A percentile compares a stretch with the other conserved stretches of the same genome.
Evolutionary conservation across 2,113 vertebrate genomes (phyloP).

Genomic region (Rhea pennata): DNA sequence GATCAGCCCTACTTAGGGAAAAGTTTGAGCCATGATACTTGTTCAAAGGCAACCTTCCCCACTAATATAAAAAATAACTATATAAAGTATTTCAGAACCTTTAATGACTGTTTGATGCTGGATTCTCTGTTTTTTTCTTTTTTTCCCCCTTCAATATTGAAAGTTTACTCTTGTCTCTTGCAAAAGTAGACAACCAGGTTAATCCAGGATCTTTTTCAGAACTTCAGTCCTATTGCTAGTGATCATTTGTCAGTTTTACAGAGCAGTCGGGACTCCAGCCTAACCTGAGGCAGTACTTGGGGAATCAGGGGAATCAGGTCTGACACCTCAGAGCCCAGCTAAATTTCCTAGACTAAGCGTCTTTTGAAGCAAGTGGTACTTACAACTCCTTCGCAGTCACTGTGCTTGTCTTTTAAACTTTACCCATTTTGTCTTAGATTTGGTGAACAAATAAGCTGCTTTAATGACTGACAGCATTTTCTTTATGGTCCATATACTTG

Average conservation of each 20-base stretch:
- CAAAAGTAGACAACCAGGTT: background rate
- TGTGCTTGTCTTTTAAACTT: background rate
- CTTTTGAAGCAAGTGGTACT: background rate
- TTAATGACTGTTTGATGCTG: background rate
- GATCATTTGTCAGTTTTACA: background rate
- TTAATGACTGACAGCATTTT: background rate
- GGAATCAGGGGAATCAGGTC: background rate
- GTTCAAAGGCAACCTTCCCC: background rate
- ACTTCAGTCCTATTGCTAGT: background rate
- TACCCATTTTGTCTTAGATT: background rate
- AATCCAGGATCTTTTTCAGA: background rate
- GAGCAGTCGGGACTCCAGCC: background rate
- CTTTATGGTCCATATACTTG: background rate
- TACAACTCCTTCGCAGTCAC: background rate
- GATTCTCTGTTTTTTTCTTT: background rate
- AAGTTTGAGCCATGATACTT: background rate
- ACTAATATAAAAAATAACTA: background rate
- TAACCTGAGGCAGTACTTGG: background rate
- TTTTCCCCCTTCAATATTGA: background rate
- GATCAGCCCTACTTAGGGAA: background rate
- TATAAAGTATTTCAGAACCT: background rate
- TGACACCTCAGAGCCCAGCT: background rate
- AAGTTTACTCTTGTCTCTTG: background rate
- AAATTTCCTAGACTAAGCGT: background rate
- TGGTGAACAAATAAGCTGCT: background rate